phyloP scores from a whole-genome alignment of 2,888 invertebrate genomes.

The Argyresthia goedartella region DNA sequence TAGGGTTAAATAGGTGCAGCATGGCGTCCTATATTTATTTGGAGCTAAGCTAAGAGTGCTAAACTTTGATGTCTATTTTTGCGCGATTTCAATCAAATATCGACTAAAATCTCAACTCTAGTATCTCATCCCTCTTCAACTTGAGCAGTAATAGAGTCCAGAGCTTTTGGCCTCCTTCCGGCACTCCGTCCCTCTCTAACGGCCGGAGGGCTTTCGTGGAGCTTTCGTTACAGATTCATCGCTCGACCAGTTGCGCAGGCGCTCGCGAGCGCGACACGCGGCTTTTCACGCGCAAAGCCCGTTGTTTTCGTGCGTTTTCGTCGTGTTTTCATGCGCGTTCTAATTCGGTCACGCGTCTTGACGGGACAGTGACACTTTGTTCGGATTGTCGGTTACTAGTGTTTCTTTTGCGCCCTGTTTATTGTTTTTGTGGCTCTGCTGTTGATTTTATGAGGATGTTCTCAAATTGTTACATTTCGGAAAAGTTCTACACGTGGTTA shows the following conservation, averaged over 20 bases:
- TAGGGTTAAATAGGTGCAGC: too few relatives aligned
- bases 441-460: not conserved
- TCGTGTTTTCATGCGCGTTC: conserved; percentile 12
- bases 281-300: conserved; percentile 17
- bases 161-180: conserved; percentile 28
- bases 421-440: not conserved
- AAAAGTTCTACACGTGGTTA: too few relatives aligned
- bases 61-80: too few relatives aligned
- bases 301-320: not conserved
- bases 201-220: conserved; percentile 42
- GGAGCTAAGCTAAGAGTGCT: too few relatives aligned
- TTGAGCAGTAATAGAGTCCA: conserved; percentile 11
- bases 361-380: conserved; percentile 11
- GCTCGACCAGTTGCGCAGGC: conserved; percentile 47
- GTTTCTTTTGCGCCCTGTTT: conserved; percentile 13
- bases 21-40: too few relatives aligned
- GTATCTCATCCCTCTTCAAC: too few relatives aligned
- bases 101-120: not conserved
- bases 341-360: conserved; percentile 28
- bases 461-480: not conserved
- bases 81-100: not conserved
- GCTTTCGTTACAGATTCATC: conserved; percentile 16
- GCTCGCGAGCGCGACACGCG: conserved; percentile 56
- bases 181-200: conserved; percentile 39
- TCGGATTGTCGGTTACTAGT: conserved; percentile 23